phyloP scores from a whole-genome alignment of 2,888 invertebrate species.

The Allygus modestus region DNA sequence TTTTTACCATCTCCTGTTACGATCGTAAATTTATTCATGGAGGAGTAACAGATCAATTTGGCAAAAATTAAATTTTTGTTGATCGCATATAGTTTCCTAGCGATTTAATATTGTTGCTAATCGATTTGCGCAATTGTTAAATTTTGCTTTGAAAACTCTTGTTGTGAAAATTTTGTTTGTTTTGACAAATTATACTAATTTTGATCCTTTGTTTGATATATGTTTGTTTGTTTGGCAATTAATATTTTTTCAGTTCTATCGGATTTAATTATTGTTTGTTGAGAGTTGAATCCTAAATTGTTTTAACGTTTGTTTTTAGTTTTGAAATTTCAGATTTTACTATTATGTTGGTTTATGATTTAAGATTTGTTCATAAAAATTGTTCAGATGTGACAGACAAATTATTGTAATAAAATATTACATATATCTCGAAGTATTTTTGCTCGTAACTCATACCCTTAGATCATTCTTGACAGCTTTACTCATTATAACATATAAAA shows the following conservation, averaged over 20 bases:
- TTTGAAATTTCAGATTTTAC: neutral
- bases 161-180: neutral
- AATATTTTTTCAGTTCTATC: neutral
- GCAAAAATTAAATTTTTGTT: neutral
- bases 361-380: neutral
- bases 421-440: no score
- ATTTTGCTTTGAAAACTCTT: neutral
- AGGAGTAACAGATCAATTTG: slow-evolving; percentile 16
- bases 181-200: neutral
- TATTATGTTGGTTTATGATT: neutral
- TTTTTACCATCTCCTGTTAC: neutral
- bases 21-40: neutral
- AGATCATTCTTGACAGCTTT: no score
- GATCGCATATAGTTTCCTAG: neutral
- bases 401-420: slow-evolving; percentile 27
- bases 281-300: slow-evolving; percentile 27
- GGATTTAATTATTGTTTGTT: slow-evolving; percentile 24
- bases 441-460: no score
- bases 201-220: slow-evolving; percentile 4
- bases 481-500: no score
- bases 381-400: neutral
- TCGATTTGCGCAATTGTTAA: neutral
- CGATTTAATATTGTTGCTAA: slow-evolving; percentile 11
- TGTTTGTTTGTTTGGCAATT: slow-evolving; percentile 4
- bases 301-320: slow-evolving; percentile 9